Percentiles rank a stretch among this genome's conserved stretches.
These are phyloP conservation scores for Poeciliopsis presidionis DNA, from an alignment of 2,797 vertebrate species.

Conservation along the genomic window DNA sequence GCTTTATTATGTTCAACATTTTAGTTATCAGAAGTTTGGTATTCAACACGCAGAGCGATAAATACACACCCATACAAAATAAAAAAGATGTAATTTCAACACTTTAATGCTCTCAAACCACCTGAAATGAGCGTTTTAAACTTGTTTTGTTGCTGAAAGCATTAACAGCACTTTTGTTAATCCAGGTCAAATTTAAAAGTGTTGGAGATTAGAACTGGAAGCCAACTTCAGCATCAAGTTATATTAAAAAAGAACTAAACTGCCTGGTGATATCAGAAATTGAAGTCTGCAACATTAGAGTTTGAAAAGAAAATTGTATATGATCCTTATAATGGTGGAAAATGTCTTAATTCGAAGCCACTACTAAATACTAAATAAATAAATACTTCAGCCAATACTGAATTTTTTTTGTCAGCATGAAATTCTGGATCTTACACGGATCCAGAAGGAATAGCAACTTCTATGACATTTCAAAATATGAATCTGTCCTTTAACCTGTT, in stretches of 20 bases:
- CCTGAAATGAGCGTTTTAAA: background rate
- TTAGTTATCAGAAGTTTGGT: background rate
- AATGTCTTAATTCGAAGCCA: background rate
- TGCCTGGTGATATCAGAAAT: background rate
- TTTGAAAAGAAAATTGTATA: background rate
- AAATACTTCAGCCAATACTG: background rate
- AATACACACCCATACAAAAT: background rate
- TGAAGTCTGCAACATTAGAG: background rate
- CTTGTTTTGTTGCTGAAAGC: background rate
- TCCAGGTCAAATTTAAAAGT: background rate
- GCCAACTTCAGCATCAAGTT: background rate
- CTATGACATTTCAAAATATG: constrained; percentile 8
- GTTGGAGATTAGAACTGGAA: background rate
- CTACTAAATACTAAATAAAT: background rate
- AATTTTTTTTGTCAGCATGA: background rate
- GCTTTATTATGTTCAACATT: background rate
- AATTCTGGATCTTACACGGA: background rate
- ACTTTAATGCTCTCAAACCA: background rate
- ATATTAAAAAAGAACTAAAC: background rate
- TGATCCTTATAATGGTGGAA: background rate
- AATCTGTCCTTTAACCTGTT: constrained; percentile 23
- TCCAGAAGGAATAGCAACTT: background rate
- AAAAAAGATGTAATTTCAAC: background rate
- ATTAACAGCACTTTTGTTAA: background rate
- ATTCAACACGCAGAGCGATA: background rate